A percentile compares a stretch with the other conserved stretches of the same genome.
Conservation (phyloP, 2,113 vertebrate genomes). For the Nestor notabilis region DNA sequence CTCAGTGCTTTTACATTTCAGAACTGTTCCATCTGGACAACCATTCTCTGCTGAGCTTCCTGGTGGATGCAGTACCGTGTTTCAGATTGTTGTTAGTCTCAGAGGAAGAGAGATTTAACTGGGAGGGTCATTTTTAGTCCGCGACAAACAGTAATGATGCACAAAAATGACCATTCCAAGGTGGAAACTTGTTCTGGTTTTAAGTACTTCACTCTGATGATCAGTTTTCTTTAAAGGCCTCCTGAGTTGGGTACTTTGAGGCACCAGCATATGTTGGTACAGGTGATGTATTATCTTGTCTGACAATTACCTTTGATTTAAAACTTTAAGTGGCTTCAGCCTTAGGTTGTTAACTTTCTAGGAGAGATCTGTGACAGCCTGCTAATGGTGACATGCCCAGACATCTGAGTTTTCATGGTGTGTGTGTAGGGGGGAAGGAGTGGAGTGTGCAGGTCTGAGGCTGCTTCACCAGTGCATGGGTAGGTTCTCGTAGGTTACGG, state of each 20-base stretch:
- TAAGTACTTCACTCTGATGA: neutral
- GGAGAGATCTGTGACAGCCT: neutral
- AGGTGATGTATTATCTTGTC: neutral
- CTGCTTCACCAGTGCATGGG: neutral
- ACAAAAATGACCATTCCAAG: neutral
- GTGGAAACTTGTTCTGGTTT: neutral
- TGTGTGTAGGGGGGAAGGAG: neutral
- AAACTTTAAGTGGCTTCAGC: neutral
- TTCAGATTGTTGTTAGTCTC: neutral
- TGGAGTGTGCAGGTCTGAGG: neutral
- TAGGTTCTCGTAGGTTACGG: neutral
- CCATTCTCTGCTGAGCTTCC: neutral
- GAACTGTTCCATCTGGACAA: neutral
- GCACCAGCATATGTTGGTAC: neutral
- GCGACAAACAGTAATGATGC: neutral
- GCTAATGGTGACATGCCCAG: neutral
- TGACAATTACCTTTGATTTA: constrained; percentile 8
- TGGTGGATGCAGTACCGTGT: neutral
- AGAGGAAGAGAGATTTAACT: neutral
- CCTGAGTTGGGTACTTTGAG: neutral
- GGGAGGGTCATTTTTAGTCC: neutral
- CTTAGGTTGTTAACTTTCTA: neutral
- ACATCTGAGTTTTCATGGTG: neutral
- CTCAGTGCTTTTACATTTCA: neutral
- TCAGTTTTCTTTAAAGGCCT: neutral